phyloP scores from a whole-genome alignment of 2,113 vertebrate genomes.

The Passer domesticus region DNA sequence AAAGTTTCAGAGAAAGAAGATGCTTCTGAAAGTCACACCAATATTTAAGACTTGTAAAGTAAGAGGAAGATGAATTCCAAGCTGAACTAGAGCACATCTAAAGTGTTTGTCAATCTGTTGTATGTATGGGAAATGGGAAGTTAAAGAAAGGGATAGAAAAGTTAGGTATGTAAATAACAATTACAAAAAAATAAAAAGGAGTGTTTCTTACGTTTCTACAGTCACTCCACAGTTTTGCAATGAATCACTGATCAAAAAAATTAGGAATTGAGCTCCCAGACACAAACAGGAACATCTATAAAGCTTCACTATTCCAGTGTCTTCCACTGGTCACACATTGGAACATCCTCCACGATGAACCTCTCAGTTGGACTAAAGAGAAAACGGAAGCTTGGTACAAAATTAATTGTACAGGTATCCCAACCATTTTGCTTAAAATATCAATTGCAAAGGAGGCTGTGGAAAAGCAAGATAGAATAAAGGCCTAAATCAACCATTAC shows the following conservation, averaged over 20 bases:
- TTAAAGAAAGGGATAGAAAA: not conserved
- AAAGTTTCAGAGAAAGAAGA: not conserved
- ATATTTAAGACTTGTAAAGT: slow-evolving; percentile 5
- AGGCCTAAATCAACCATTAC: not conserved
- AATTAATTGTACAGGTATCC: not conserved
- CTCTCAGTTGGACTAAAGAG: not conserved
- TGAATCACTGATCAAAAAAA: not conserved
- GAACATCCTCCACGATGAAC: not conserved
- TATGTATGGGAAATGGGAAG: not conserved
- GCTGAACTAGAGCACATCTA: not conserved
- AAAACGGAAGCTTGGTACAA: not conserved
- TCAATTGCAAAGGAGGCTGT: not conserved
- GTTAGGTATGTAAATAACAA: not conserved
- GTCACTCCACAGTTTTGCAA: not conserved
- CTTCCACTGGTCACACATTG: not conserved
- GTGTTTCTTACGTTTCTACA: not conserved
- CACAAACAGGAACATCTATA: not conserved
- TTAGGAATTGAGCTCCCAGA: not conserved
- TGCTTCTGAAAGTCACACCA: not conserved
- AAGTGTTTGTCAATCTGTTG: not conserved
- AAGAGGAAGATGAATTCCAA: not conserved
- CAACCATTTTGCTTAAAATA: not conserved
- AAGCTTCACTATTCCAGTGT: not conserved
- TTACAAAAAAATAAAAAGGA: not conserved
- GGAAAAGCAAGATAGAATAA: not conserved